phyloP scores from a whole-genome alignment of 1,140 invertebrate genomes.

The Probaryconus sp. region DNA sequence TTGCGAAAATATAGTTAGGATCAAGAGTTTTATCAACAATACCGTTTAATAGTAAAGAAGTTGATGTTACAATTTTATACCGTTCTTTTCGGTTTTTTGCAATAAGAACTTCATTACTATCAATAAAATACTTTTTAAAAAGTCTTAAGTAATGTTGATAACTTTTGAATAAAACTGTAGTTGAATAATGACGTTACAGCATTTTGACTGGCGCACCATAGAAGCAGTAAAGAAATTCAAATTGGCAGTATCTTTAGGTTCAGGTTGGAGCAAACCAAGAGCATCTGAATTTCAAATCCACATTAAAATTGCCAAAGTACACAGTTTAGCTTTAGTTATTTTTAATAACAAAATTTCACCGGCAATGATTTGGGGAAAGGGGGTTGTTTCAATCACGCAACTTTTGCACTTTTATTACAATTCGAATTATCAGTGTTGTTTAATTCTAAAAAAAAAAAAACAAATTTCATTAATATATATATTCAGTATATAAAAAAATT shows the following conservation, averaged over 20 bases:
- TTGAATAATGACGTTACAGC: slow-evolving; percentile 74
- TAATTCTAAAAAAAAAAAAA: slow-evolving; percentile 4
- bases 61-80: slow-evolving; percentile 7
- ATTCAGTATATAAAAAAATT: slow-evolving; percentile 2
- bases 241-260: slow-evolving; percentile 77
- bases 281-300: slow-evolving; percentile 57
- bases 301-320: slow-evolving; percentile 22
- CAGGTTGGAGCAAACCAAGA: slow-evolving; percentile 72
- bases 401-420: slow-evolving; percentile 23
- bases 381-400: slow-evolving; percentile 44
- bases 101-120: no score
- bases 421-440: slow-evolving; percentile 12
- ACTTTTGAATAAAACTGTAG: slow-evolving; percentile 26
- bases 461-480: slow-evolving; percentile 6
- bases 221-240: slow-evolving; percentile 65
- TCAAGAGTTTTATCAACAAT: slow-evolving; percentile 13
- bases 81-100: no score
- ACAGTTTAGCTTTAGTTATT: slow-evolving; percentile 61
- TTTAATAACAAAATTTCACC: slow-evolving; percentile 52
- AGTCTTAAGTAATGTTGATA: neutral
- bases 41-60: neutral
- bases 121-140: neutral
- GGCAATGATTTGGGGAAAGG: slow-evolving; percentile 34
- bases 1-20: slow-evolving; percentile 37
- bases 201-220: slow-evolving; percentile 67